A percentile compares a stretch with the other conserved stretches of the same genome.
Conservation (phyloP, 2,113 vertebrate genomes). For the Galemys pyrenaicus region DNA sequence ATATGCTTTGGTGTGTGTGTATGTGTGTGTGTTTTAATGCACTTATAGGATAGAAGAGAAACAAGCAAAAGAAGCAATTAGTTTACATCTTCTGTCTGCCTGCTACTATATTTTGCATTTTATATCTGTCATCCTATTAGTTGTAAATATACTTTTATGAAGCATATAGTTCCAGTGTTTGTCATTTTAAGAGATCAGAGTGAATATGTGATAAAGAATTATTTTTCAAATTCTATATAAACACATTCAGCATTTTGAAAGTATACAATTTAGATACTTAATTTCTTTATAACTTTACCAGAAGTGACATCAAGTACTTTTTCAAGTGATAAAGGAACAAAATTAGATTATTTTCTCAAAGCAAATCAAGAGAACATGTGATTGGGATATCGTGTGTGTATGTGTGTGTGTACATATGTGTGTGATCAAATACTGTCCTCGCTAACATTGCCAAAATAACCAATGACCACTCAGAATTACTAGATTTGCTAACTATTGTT, state of each 20-base stretch:
- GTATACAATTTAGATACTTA: not conserved
- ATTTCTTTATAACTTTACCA: not conserved
- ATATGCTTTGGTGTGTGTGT: not conserved
- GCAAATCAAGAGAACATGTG: not conserved
- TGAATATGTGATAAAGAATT: not conserved
- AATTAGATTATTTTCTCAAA: not conserved
- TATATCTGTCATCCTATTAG: not conserved
- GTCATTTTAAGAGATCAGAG: not conserved
- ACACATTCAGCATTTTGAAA: not conserved
- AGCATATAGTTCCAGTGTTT: not conserved
- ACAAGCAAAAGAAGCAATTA: slow-evolving; percentile 25
- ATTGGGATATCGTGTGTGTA: not conserved
- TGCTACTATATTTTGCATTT: not conserved
- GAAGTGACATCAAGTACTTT: slow-evolving; percentile 14
- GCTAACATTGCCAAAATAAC: not conserved
- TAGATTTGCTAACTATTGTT: not conserved
- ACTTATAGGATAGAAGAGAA: not conserved
- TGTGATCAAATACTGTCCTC: not conserved
- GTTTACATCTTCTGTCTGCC: not conserved
- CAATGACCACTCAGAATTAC: not conserved
- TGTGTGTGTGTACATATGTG: not conserved
- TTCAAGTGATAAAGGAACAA: not conserved
- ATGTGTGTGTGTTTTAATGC: not conserved
- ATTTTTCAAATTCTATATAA: not conserved
- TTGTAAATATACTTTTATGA: not conserved